A percentile compares a stretch with the other conserved stretches of the same genome.
phyloP scores from a whole-genome alignment of 2,888 invertebrate genomes.

The Andrena hattorfiana region DNA sequence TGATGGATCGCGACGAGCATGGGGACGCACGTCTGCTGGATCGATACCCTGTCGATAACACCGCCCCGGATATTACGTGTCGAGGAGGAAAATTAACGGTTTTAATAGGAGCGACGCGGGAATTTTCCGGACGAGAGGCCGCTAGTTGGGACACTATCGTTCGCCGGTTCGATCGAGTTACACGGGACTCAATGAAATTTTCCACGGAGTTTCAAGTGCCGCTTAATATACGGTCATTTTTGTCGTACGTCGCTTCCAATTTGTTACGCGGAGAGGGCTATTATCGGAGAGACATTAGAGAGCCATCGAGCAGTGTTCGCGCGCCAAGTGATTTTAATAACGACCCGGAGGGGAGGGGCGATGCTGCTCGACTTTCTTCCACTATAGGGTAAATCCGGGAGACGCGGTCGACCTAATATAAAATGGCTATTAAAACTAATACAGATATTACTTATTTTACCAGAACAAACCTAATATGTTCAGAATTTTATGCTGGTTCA shows the following conservation, averaged over 20 bases:
- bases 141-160: conserved; percentile 9
- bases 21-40: conserved; percentile 24
- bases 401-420: too few species aligned
- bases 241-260: not conserved
- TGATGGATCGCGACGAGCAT: conserved; percentile 46
- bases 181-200: conserved; percentile 11
- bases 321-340: not conserved
- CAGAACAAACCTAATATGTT: too few species aligned
- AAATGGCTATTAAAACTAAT: too few species aligned
- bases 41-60: conserved; percentile 55
- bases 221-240: conserved; percentile 9
- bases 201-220: conserved; percentile 1
- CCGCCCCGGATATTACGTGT: conserved; percentile 30
- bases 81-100: conserved; percentile 32
- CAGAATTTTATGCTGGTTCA: too few species aligned
- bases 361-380: not conserved
- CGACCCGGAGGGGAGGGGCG: not conserved
- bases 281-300: not conserved
- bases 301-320: not conserved
- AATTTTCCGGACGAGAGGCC: conserved; percentile 18
- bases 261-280: conserved; percentile 1
- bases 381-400: too few species aligned
- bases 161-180: not conserved
- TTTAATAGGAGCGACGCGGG: conserved; percentile 22
- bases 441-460: too few species aligned